These are phyloP conservation scores for Cheilosia urbana DNA, from an alignment of 2,888 invertebrate species.

Conservation along the genomic window DNA sequence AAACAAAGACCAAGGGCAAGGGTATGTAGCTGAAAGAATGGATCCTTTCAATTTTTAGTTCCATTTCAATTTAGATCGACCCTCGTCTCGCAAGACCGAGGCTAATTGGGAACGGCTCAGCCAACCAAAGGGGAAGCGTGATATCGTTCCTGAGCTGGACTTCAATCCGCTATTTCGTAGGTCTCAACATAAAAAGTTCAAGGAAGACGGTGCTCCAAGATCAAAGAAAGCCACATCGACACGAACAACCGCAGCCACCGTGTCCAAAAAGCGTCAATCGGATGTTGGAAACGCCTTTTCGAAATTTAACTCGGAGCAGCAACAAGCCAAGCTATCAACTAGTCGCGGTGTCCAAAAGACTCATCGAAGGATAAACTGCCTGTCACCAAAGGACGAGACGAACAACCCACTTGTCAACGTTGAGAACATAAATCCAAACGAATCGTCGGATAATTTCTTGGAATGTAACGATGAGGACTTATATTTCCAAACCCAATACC, in stretches of 20 bases:
- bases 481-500: slow-evolving; percentile 29
- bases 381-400: slow-evolving; percentile 8
- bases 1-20: slow-evolving; percentile 23
- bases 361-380: slow-evolving; percentile 7
- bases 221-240: neutral
- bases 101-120: slow-evolving; percentile 75
- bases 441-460: slow-evolving; percentile 9
- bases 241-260: neutral
- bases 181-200: neutral
- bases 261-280: slow-evolving; percentile 13
- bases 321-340: neutral
- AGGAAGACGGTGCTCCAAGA: neutral
- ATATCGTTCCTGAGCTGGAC: slow-evolving; percentile 32
- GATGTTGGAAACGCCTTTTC: slow-evolving; percentile 30
- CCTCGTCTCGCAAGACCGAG: slow-evolving; percentile 33
- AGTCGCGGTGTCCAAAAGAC: neutral
- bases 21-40: neutral
- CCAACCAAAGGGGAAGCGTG: slow-evolving; percentile 51
- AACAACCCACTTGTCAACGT: neutral
- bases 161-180: neutral
- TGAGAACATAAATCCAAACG: slow-evolving; percentile 46
- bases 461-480: slow-evolving; percentile 50
- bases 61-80: slow-evolving; percentile 15
- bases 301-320: neutral
- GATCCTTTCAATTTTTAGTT: neutral